A percentile compares a stretch with the other conserved stretches of the same genome.
Evolutionary conservation across 2,113 vertebrate species (phyloP).

Genomic region (Heterotis niloticus): DNA sequence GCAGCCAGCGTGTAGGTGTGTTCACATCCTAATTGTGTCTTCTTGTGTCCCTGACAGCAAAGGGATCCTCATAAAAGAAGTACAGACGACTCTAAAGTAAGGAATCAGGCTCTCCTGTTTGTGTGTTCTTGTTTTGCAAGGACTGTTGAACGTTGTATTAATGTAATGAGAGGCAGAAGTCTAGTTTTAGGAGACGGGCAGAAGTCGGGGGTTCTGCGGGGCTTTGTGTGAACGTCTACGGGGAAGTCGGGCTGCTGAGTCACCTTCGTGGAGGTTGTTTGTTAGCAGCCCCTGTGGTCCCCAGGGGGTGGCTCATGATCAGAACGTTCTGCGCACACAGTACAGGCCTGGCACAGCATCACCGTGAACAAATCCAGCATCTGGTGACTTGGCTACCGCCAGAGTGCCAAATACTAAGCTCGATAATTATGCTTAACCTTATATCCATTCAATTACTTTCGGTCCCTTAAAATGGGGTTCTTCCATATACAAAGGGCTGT

Average conservation of each 20-base stretch:
- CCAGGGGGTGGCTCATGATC: background rate
- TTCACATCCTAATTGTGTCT: slow-evolving; percentile 15
- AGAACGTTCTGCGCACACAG: background rate
- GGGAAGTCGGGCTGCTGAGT: background rate
- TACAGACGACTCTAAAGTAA: slow-evolving; percentile 71
- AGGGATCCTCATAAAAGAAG: slow-evolving; percentile 67
- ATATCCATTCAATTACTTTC: too few species aligned
- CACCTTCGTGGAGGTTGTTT: background rate
- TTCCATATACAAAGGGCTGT: too few species aligned
- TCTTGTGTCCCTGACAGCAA: slow-evolving; percentile 53
- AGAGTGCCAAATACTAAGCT: too few species aligned
- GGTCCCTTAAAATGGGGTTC: too few species aligned
- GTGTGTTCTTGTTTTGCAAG: background rate
- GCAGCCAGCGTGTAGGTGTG: background rate
- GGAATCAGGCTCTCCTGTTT: slow-evolving; percentile 22
- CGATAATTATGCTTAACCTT: too few species aligned
- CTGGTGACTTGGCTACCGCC: too few species aligned
- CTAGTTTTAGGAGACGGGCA: background rate
- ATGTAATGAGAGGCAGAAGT: too few species aligned
- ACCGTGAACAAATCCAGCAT: background rate
- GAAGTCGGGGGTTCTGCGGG: background rate
- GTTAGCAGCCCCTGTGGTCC: background rate
- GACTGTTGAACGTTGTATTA: background rate
- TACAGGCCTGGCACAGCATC: background rate
- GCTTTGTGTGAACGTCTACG: background rate